Percentiles rank a stretch among this genome's conserved stretches.
Conservation (phyloP, 2,797 vertebrate species). For the Hybognathus amarus region DNA sequence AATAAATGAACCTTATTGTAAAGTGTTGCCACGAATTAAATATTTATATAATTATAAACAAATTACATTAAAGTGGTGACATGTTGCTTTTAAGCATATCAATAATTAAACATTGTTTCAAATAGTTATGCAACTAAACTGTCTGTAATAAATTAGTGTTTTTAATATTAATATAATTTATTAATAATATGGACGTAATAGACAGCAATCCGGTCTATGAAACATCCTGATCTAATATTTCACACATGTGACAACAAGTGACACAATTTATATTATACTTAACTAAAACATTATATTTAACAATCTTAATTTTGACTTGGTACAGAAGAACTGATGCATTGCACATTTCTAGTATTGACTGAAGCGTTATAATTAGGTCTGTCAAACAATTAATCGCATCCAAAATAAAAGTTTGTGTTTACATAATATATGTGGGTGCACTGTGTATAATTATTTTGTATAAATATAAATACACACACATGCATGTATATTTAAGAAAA, state of each 20-base stretch:
- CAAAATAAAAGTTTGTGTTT: no score
- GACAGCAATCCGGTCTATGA: not conserved
- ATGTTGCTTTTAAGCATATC: not conserved
- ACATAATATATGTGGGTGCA: no score
- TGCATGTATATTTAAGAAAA: no score
- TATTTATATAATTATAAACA: not conserved
- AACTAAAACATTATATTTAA: not conserved
- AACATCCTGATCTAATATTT: not conserved
- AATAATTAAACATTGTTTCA: not conserved
- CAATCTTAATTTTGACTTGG: not conserved
- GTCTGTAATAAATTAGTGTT: not conserved
- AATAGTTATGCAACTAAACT: not conserved
- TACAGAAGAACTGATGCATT: not conserved
- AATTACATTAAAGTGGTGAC: not conserved
- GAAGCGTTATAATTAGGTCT: not conserved
- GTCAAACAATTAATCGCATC: no score
- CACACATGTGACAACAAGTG: not conserved
- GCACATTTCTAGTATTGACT: not conserved
- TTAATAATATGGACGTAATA: not conserved
- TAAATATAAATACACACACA: no score
- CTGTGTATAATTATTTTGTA: no score
- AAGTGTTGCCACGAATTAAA: no score
- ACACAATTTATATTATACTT: not conserved
- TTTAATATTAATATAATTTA: not conserved
- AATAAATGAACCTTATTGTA: no score